Evolutionary conservation across 2,888 invertebrate genomes (phyloP).

Genomic region (Drosophila tanythrix): DNA sequence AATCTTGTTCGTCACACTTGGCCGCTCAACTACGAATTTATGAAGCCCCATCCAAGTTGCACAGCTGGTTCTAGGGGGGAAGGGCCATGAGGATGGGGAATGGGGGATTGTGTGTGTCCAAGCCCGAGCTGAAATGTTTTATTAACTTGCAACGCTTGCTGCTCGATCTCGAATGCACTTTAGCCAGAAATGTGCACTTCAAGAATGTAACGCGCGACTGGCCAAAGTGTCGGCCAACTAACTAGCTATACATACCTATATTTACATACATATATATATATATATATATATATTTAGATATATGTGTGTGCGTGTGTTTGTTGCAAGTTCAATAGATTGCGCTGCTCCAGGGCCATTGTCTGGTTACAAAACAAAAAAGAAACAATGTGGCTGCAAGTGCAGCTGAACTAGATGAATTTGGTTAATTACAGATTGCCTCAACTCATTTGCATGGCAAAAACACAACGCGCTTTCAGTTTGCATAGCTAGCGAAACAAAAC

Average conservation of each 20-base stretch:
- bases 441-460: constrained; percentile 64
- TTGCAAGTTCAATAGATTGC: constrained; percentile 72
- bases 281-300: constrained; percentile 4
- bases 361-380: constrained; percentile 3
- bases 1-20: constrained; percentile 84
- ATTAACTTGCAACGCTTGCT: constrained; percentile 73
- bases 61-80: constrained; percentile 39
- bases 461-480: constrained; percentile 17
- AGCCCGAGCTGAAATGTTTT: constrained; percentile 57
- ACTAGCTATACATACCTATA: constrained; percentile 32
- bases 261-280: constrained; percentile 2
- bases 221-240: constrained; percentile 59
- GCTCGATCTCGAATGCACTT: constrained; percentile 53
- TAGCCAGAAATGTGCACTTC: constrained; percentile 61
- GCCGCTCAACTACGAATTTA: constrained; percentile 84
- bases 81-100: not conserved
- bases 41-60: constrained; percentile 67
- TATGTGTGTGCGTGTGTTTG: constrained; percentile 34
- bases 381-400: constrained; percentile 37
- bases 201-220: constrained; percentile 77
- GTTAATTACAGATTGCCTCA: constrained; percentile 63
- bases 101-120: constrained; percentile 23
- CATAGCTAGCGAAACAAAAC: constrained; percentile 39
- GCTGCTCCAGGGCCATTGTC: constrained; percentile 39
- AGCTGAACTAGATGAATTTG: constrained; percentile 50